Conservation (phyloP, 2,888 invertebrate species). For the Aphodius sticticus region DNA sequence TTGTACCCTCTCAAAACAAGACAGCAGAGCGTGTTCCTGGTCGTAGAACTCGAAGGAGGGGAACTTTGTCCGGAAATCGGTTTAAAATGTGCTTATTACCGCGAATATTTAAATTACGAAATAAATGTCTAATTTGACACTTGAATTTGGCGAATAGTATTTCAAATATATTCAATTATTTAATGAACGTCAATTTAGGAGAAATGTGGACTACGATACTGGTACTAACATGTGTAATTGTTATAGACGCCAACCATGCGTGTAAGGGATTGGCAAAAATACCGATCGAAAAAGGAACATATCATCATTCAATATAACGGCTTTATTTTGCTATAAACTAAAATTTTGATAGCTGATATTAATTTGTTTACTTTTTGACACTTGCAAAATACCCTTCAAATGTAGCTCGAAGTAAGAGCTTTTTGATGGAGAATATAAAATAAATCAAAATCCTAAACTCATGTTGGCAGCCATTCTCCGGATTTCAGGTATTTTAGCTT, state of each 20-base stretch:
- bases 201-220: background rate
- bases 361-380: conserved; percentile 4
- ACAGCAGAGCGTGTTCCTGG: conserved; percentile 33
- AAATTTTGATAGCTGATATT: background rate
- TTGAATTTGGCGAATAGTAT: conserved; percentile 42
- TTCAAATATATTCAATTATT: conserved; percentile 37
- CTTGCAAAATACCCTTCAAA: background rate
- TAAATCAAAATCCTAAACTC: no score
- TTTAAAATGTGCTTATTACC: conserved; percentile 41
- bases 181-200: background rate
- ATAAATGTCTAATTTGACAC: conserved; percentile 45
- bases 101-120: conserved; percentile 44
- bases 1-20: conserved; percentile 9
- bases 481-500: no score
- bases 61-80: conserved; percentile 42
- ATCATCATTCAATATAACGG: background rate
- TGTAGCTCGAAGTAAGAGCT: background rate
- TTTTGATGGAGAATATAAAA: no score
- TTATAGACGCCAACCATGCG: background rate
- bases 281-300: background rate
- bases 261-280: background rate
- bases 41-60: conserved; percentile 38
- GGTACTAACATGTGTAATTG: background rate
- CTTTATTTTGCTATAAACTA: background rate
- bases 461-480: no score